phyloP scores from a whole-genome alignment of 2,113 vertebrate genomes.

The Copsychus sechellarum region DNA sequence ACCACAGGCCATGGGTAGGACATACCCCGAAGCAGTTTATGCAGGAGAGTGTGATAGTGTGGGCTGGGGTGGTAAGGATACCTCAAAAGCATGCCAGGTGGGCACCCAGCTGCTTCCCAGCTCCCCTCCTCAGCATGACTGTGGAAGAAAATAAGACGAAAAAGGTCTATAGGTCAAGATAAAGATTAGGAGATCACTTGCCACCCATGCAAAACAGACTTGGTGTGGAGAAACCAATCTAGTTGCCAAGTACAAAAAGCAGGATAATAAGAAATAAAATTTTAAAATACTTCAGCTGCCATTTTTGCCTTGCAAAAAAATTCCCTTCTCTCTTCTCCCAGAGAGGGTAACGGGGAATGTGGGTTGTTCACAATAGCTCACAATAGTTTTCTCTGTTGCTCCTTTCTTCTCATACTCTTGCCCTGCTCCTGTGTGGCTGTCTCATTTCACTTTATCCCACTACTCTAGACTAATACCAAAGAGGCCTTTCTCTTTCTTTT shows the following conservation, averaged over 20 bases:
- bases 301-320: not conserved
- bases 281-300: not conserved
- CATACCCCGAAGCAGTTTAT: not conserved
- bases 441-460: not conserved
- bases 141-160: not conserved
- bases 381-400: not conserved
- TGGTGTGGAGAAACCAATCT: not conserved
- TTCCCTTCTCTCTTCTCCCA: not conserved
- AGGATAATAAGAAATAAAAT: not conserved
- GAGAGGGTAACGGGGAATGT: not conserved
- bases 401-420: not conserved
- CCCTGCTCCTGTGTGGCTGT: not conserved
- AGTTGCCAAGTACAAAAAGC: not conserved
- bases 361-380: not conserved
- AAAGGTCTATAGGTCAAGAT: not conserved
- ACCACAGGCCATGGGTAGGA: not conserved
- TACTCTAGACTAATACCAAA: not conserved
- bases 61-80: not conserved
- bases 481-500: not conserved
- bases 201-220: not conserved
- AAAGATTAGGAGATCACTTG: not conserved
- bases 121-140: not conserved
- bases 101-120: fast-evolving
- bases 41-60: not conserved
- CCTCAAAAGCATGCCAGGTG: not conserved